Evolutionary conservation across 2,888 invertebrate genomes (phyloP).

Genomic region (Eudemis profundana): DNA sequence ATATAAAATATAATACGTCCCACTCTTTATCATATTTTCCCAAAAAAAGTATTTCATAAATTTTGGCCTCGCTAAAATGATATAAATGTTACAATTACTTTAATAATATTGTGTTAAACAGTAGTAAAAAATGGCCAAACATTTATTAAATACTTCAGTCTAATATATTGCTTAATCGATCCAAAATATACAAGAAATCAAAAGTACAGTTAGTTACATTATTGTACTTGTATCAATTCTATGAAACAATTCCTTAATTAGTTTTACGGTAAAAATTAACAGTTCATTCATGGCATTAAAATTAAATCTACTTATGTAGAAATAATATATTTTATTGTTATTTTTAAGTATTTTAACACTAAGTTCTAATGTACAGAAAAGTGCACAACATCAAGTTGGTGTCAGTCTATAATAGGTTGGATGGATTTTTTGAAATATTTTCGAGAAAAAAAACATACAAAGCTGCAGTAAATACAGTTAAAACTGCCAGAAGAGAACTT

Average conservation of each 20-base stretch:
- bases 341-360: slow-evolving; percentile 68
- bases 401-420: slow-evolving; percentile 85
- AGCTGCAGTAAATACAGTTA: slow-evolving; percentile 53
- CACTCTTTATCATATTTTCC: slow-evolving; percentile 60
- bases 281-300: slow-evolving; percentile 64
- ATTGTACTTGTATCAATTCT: slow-evolving; percentile 71
- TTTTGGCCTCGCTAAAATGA: slow-evolving; percentile 66
- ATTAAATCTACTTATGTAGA: slow-evolving; percentile 57
- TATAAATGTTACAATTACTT: slow-evolving; percentile 59
- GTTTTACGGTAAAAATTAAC: slow-evolving; percentile 53
- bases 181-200: slow-evolving; percentile 76
- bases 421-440: slow-evolving; percentile 74
- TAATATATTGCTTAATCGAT: slow-evolving; percentile 81
- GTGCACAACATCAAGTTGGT: slow-evolving; percentile 82
- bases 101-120: slow-evolving; percentile 66
- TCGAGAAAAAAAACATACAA: slow-evolving; percentile 54
- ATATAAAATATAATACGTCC: slow-evolving; percentile 80
- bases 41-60: slow-evolving; percentile 76
- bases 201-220: slow-evolving; percentile 60
- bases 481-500: slow-evolving; percentile 37
- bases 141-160: slow-evolving; percentile 81
- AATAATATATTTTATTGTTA: slow-evolving; percentile 57
- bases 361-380: slow-evolving; percentile 75
- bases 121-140: slow-evolving; percentile 65
- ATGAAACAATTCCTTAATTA: slow-evolving; percentile 73